Evolutionary conservation across 2,797 vertebrate species (phyloP), one percentile per base, ranked within the genome.

Genomic region (Cheirogaleus major): DNA sequence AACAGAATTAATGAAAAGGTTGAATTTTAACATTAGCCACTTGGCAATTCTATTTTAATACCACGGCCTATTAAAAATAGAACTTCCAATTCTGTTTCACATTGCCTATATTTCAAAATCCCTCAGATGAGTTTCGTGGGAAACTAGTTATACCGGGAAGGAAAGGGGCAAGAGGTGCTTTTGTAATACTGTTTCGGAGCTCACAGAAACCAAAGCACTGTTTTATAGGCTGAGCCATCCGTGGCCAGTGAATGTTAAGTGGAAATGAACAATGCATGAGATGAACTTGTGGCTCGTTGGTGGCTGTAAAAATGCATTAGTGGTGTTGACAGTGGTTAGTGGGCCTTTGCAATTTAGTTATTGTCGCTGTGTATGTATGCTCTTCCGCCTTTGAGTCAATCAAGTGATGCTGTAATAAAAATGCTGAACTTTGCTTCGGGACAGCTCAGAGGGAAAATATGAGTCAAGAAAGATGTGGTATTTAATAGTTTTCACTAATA

Each of bases 261-360:
- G 81, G 87, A 82, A 94, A 80, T 84, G 55, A 96, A 86, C 52
- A 72, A 75, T 67, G 93, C 23, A 4, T 70, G 69, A 95, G 79
- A 86, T 96, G 89, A 91, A 91, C 93, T 82, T 78, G 89, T 59
- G 96, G 96, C 95, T 97, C 7, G 0, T 38, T 83, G 30, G 12
- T 85, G 96, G 96, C 97, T 94, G 23, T 35, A 55, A 89, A 94
- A 94, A 57, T 69, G 48, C 79, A 86, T 79, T 81, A 63, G 85
- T 11, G 88, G 76, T 65, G 50, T 15, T 2, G 75, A 78, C 81
- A 0, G 30, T 69, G 81, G 80, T 96, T 91, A 95, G 83, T 20
- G 45, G 93, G 7, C 61, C 55, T 81, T 30, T 59, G 55, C 32
- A 23, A 79, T 75, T 96, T 89, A 55, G 92, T 61, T 4, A 1